Base-by-base conservation (phyloP, 1,140 invertebrate species). In the Brachystomella parvula region DNA sequence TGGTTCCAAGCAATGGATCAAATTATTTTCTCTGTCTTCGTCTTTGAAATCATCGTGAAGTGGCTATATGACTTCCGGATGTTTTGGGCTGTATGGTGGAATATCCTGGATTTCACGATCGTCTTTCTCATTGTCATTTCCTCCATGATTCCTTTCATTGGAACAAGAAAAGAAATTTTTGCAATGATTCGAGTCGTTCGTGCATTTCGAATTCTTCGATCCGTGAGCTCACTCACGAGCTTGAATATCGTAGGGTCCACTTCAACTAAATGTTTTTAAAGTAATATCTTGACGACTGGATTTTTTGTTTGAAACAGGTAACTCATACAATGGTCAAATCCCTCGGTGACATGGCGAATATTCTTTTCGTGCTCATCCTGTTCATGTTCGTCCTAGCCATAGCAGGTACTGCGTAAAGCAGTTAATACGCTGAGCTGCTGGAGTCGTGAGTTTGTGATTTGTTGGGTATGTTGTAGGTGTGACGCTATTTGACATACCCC, bases 51-150 rank as follows among this genome's bases (percentile, higher is more conserved):
- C 29, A 35, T 75, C 2, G 32, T 76, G 39, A 76, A 76, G 64
- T 76, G 75, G 75, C 73, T 72, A 30, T 75, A 75, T 57, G 75
- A 73, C 44, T 76, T 76, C 61, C 68, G 64, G 30, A 33, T 76
- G n/a, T 76, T 76, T 63, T 76, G 75, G 75, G 35, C 39, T 21
- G 69, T 60, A 3, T 28, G 15, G 9, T 76, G 75, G 75, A 76
- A 76, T 53, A 68, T 76, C 29, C 31, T 76, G 19, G 75, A 76
- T 64, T 74, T 75, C 57, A 1, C 47, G 1, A 66, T 75, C 39
- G 69, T 76, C 21, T 60, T 74, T 19, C 35, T 65, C 1, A 66
- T 71, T 19, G 32, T 75, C 19, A 31, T 75, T 0, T 57, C 76
- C 17, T 69, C 70, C 0, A 47, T 66, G 15, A 39, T 64, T 17